Evolutionary conservation across 2,888 invertebrate genomes (phyloP), one percentile per base, ranked within the genome.

Genomic region (Girardia tigrina): DNA sequence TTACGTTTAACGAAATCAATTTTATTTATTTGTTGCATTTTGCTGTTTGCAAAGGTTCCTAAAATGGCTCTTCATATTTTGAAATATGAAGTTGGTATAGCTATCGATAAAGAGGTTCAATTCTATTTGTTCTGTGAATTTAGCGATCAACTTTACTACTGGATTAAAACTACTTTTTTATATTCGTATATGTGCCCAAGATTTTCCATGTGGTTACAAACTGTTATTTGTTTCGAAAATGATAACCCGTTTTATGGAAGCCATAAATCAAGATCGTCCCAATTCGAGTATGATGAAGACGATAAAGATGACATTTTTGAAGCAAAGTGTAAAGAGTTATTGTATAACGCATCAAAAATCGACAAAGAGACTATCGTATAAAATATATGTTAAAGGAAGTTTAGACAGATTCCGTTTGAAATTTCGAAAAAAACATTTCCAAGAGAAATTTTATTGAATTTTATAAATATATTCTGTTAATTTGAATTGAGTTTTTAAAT

Each of bases 361-460:
- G 56, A 56, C 56, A 56, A 56, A 56, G 56, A 56, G 23, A 56
- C 56, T 56, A 56, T 56, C 23, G 56, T 56, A n/a, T 56, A 56
- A 56, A 16, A 12, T 36, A 36, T 36, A 36, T n/a, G n/a, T n/a
- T n/a, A n/a, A n/a, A n/a, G n/a, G n/a, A n/a, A n/a, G n/a, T n/a
- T n/a, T n/a, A n/a, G n/a, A n/a, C n/a, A n/a, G n/a, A n/a, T n/a
- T n/a, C n/a, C n/a, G n/a, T n/a, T n/a, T n/a, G n/a, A n/a, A n/a
- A n/a, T n/a, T n/a, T n/a, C n/a, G n/a, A n/a, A n/a, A n/a, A n/a
- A n/a, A n/a, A n/a, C n/a, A n/a, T n/a, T n/a, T n/a, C n/a, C n/a
- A n/a, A n/a, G n/a, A n/a, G n/a, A n/a, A n/a, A n/a, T n/a, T n/a
- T n/a, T n/a, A n/a, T n/a, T n/a, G n/a, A n/a, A n/a, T n/a, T n/a